A percentile compares a stretch with the other conserved stretches of the same genome.
phyloP scores from a whole-genome alignment of 2,797 vertebrate genomes.

The Trachops cirrhosus region DNA sequence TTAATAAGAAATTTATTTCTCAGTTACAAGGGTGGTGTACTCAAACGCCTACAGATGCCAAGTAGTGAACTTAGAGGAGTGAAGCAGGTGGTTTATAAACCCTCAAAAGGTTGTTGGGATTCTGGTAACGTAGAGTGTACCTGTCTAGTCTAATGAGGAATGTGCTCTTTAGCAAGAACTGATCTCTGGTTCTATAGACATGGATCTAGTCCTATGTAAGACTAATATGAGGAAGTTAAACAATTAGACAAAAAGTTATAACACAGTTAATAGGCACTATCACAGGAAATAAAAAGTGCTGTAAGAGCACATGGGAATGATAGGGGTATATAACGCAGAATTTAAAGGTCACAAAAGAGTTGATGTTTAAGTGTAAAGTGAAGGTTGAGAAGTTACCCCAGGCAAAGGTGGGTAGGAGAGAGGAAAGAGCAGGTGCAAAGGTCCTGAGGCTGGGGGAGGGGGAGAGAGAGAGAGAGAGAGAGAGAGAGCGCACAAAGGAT shows the following conservation, averaged over 20 bases:
- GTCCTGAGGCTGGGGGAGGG: no score
- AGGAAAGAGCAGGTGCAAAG: background rate
- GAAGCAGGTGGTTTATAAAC: background rate
- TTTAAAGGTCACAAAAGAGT: background rate
- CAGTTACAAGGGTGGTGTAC: background rate
- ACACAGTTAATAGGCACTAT: background rate
- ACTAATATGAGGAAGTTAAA: background rate
- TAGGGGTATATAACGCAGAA: background rate
- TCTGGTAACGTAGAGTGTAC: background rate
- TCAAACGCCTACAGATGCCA: background rate
- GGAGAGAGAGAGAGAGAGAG: background rate
- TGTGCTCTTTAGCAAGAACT: background rate
- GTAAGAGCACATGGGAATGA: background rate
- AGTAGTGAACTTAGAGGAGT: background rate
- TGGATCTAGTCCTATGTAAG: background rate
- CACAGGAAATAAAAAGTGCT: background rate
- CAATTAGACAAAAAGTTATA: background rate
- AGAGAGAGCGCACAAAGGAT: background rate
- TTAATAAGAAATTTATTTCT: background rate
- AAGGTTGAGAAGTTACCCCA: background rate
- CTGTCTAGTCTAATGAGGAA: background rate
- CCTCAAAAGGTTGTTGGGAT: background rate
- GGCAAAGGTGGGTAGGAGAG: background rate
- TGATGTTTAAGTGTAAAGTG: background rate
- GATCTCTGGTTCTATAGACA: background rate